A percentile compares a stretch with the other conserved stretches of the same genome.
These are phyloP conservation scores for Galagoides demidoff DNA, from an alignment of 2,797 vertebrate species.

Conservation along the genomic window DNA sequence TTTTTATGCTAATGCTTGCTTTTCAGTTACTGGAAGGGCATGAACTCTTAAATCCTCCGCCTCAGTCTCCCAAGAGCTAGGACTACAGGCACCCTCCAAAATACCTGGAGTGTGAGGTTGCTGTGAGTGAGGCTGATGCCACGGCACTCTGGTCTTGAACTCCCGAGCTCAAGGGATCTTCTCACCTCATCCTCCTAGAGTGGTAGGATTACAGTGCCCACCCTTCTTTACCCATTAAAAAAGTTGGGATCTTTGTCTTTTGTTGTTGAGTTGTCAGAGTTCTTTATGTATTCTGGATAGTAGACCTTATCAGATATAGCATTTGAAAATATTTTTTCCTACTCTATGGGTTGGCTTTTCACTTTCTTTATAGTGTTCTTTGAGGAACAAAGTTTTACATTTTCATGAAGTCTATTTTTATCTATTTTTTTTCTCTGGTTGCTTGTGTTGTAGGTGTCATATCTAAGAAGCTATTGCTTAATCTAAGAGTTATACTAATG, in stretches of 20 bases:
- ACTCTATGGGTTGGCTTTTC: not conserved
- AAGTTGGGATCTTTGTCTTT: not conserved
- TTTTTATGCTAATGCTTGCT: too few relatives aligned
- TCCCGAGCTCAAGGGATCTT: too few relatives aligned
- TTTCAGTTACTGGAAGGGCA: too few relatives aligned
- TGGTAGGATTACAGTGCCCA: too few relatives aligned
- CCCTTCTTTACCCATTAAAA: not conserved
- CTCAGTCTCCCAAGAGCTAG: too few relatives aligned
- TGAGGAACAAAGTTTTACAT: not conserved
- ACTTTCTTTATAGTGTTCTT: not conserved
- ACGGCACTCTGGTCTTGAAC: too few relatives aligned
- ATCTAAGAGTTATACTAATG: not conserved
- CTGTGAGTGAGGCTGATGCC: too few relatives aligned
- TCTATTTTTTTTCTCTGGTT: not conserved
- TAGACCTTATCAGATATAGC: not conserved
- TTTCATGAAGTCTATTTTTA: not conserved
- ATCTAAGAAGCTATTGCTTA: not conserved
- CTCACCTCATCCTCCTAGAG: too few relatives aligned
- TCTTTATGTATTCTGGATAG: not conserved
- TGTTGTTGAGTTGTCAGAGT: not conserved
- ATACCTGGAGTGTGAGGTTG: too few relatives aligned
- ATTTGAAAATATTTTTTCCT: not conserved
- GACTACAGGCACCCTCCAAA: too few relatives aligned
- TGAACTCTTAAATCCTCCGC: too few relatives aligned
- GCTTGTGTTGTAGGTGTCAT: not conserved